phyloP scores from a whole-genome alignment of 2,888 invertebrate genomes.

The Dynastes hyllus region DNA sequence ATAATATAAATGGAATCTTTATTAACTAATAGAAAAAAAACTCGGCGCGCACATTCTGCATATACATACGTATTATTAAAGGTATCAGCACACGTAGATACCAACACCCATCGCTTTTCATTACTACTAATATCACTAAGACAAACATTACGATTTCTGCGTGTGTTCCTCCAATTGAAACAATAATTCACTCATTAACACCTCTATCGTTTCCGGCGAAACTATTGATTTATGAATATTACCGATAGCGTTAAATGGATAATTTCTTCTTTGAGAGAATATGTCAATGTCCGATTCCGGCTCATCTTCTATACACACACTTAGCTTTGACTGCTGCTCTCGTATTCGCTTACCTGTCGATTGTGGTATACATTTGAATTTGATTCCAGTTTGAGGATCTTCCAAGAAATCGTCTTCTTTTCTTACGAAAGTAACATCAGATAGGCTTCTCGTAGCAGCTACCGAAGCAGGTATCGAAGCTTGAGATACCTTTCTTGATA shows the following conservation, averaged over 20 bases:
- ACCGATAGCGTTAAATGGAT: constrained; percentile 46
- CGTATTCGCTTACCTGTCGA: constrained; percentile 29
- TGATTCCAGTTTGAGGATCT: constrained; percentile 52
- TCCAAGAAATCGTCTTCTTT: constrained; percentile 51
- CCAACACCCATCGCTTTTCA: no score
- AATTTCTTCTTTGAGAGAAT: constrained; percentile 19
- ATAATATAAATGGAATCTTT: no score
- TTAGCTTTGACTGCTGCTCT: constrained; percentile 51
- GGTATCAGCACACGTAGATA: no score
- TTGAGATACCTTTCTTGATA: constrained; percentile 5
- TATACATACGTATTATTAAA: no score
- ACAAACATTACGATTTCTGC: no score
- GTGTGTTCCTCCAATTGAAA: constrained; percentile 33
- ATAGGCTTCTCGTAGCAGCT: neutral
- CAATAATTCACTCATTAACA: constrained; percentile 48
- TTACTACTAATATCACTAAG: no score
- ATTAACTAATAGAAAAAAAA: no score
- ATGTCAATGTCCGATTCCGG: constrained; percentile 52
- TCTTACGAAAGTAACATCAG: constrained; percentile 45
- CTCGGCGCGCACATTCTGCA: no score
- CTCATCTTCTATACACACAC: constrained; percentile 52
- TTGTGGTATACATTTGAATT: constrained; percentile 49
- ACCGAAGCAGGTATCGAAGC: constrained; percentile 15
- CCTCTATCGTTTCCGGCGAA: constrained; percentile 49
- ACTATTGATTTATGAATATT: constrained; percentile 42